Evolutionary conservation across 2,113 vertebrate species (phyloP), one percentile per base, ranked within the genome.

Genomic region (Charadrius vociferus): DNA sequence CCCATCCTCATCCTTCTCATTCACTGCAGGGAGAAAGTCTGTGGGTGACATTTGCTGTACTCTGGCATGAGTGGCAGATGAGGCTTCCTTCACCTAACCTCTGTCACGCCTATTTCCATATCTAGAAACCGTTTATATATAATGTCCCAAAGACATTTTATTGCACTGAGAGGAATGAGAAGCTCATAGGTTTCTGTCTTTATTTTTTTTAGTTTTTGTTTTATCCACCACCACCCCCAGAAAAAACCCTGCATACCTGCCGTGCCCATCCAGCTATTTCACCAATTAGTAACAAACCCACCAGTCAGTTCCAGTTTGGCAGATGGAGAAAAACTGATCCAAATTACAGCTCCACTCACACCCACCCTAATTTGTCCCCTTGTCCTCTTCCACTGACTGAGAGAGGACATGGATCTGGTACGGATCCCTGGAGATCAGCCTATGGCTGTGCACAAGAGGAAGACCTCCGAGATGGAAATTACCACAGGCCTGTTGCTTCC

Each of bases 91-190:
- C 39, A 65, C 9, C 10, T 77, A 52, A 59, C 12, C 19, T 52
- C 10, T 72, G 14, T 12, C 21, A 26, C 1, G 0, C 26, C 3
- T 37, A 7, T n/a, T 50, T 21, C 52, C 6, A 24, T 34, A 67
- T 24, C 41, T 53, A 67, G 10, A n/a, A 32, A 39, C 11, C 1
- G 0, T 65, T 59, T 62, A 56, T 9, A 4, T 47, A 16, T 27
- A 59, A 65, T 1, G 2, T 29, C 24, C 32, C 24, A 81, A 52
- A 75, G 23, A 45, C 34, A 21, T 61, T 67, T 66, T 61, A 45
- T 71, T 72, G 29, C 41, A 47, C 59, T 52, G 58, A 82, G 17
- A 63, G 11, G 24, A 68, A 23, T 0, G 0, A n/a, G 21, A 52
- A 91, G 10, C 23, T 15, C 4, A 4, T 16, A 58, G 29, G 4